phyloP scores from a whole-genome alignment of 2,797 vertebrate genomes.

The Paratrypauchen microcephalus region DNA sequence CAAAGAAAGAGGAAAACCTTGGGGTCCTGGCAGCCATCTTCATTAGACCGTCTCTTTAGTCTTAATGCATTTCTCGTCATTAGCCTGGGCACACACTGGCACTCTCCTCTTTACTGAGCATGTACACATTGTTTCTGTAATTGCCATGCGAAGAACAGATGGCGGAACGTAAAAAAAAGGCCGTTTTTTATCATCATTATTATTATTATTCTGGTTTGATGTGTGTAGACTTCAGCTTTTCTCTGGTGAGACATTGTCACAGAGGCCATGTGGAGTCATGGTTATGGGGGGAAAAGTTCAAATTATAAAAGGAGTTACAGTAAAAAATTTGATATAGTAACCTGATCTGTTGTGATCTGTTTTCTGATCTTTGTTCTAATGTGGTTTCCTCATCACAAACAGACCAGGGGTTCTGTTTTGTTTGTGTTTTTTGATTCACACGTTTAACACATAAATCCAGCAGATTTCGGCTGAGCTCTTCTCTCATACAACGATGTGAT shows the following conservation, averaged over 20 bases:
- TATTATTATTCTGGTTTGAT: constrained; percentile 62
- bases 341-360: no score
- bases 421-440: no score
- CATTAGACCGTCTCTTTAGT: constrained; percentile 68
- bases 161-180: constrained; percentile 57
- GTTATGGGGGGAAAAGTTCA: constrained; percentile 27
- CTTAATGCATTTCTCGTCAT: constrained; percentile 73
- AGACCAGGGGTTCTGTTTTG: no score
- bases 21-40: constrained; percentile 61
- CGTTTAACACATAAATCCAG: no score
- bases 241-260: constrained; percentile 45
- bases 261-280: constrained; percentile 62
- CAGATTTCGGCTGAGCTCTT: no score
- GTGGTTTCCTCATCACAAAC: no score
- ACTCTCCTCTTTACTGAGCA: constrained; percentile 65
- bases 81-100: constrained; percentile 64
- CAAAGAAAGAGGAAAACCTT: constrained; percentile 63
- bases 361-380: no score
- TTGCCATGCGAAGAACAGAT: constrained; percentile 77
- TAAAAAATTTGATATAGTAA: constrained; percentile 27
- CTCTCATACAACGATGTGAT: no score
- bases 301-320: constrained; percentile 27
- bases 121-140: constrained; percentile 72
- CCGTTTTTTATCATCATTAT: constrained; percentile 14
- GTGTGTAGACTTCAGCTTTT: constrained; percentile 51